These are phyloP conservation scores for Centropyge bicolor DNA, from an alignment of 2,797 vertebrate genomes.

Conservation along the genomic window DNA sequence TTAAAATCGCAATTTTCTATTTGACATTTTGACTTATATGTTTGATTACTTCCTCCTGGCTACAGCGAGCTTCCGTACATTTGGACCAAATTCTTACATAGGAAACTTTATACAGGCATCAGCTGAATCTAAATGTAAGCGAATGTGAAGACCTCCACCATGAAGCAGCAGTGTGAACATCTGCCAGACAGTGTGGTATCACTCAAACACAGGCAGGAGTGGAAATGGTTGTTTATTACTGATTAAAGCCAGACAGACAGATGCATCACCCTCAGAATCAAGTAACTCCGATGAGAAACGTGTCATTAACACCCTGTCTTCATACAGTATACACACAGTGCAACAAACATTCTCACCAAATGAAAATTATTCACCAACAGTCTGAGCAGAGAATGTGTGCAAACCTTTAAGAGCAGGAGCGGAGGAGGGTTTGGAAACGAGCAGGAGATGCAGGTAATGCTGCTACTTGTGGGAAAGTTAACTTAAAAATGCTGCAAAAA, in stretches of 20 bases:
- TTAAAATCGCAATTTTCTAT: not conserved
- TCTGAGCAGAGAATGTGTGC: constrained; percentile 59
- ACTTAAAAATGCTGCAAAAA: not conserved
- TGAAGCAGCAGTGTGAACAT: constrained; percentile 3
- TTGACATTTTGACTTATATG: not conserved
- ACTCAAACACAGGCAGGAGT: constrained; percentile 27
- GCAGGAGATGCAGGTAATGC: constrained; percentile 18
- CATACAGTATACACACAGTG: constrained; percentile 33
- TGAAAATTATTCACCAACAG: constrained; percentile 44
- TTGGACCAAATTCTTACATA: not conserved
- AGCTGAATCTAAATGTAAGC: not conserved
- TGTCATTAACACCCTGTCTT: constrained; percentile 24
- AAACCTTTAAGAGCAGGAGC: constrained; percentile 33
- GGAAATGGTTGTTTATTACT: constrained; percentile 76
- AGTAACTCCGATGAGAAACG: constrained; percentile 22
- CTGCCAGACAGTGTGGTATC: not conserved
- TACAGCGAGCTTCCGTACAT: not conserved
- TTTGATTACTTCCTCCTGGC: not conserved
- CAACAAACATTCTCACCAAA: constrained; percentile 10
- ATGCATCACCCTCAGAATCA: constrained; percentile 44
- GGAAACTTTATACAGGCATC: not conserved
- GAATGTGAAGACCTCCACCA: not conserved
- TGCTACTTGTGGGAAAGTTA: constrained; percentile 5
- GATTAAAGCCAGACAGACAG: constrained; percentile 59
- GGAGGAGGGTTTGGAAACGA: not conserved